These are phyloP conservation scores for Choristoneura rosaceana DNA, from an alignment of 2,888 invertebrate species.

Conservation along the genomic window DNA sequence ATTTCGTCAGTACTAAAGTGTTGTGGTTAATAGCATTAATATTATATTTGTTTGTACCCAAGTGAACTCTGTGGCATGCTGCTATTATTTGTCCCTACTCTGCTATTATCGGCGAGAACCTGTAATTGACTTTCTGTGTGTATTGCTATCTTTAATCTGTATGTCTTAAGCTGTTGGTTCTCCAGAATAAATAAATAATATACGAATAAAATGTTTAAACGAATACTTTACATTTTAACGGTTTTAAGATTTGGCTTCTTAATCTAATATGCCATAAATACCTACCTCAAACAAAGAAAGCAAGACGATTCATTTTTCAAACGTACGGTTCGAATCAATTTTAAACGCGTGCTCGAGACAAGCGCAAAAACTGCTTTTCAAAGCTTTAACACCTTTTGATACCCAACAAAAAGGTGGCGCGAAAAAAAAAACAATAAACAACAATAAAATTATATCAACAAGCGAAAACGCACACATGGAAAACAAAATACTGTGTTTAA, in stretches of 20 bases:
- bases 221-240: conserved; percentile 4
- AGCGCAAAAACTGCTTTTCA: conserved; percentile 67
- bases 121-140: no score
- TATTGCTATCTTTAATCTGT: no score
- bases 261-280: conserved; percentile 34
- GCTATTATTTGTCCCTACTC: no score
- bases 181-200: no score
- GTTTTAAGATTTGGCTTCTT: conserved; percentile 6
- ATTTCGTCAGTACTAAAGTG: no score
- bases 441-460: conserved; percentile 60
- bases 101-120: no score
- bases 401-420: conserved; percentile 59
- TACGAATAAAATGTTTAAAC: neutral
- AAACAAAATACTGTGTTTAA: neutral
- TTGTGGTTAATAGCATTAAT: no score
- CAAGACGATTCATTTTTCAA: conserved; percentile 52
- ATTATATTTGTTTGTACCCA: no score
- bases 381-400: conserved; percentile 68
- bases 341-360: conserved; percentile 75
- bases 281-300: conserved; percentile 37
- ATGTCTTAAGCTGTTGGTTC: no score
- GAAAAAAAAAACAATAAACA: conserved; percentile 70
- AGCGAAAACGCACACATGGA: neutral
- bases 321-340: conserved; percentile 54
- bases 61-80: no score